Percentiles rank a stretch among this genome's conserved stretches.
Conservation (phyloP, 2,113 vertebrate genomes). For the Oncorhynchus clarkii region DNA sequence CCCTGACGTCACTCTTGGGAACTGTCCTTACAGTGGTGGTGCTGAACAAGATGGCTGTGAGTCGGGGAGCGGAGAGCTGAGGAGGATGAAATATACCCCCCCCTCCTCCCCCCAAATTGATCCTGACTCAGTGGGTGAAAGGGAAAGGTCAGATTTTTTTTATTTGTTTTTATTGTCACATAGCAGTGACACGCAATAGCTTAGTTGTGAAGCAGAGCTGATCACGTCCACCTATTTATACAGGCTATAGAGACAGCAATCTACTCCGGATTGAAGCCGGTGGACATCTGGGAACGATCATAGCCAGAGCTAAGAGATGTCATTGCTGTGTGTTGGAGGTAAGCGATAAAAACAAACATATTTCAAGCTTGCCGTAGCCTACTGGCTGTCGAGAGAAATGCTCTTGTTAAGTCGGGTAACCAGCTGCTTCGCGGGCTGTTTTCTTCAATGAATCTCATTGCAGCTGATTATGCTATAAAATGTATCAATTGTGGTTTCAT, state of each 20-base stretch:
- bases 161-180: not conserved
- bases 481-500: not conserved
- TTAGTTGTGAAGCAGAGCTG: not conserved
- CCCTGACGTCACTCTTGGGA: constrained; percentile 76
- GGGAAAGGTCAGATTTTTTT: not conserved
- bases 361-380: too few relatives aligned
- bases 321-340: constrained; percentile 92
- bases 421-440: not conserved
- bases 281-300: constrained; percentile 34
- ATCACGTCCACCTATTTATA: not conserved
- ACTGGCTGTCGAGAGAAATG: not conserved
- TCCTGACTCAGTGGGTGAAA: not conserved
- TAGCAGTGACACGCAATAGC: not conserved
- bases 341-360: constrained; percentile 39
- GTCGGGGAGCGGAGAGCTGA: constrained; percentile 68
- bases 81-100: constrained; percentile 11
- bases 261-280: constrained; percentile 29
- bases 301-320: constrained; percentile 73
- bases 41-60: constrained; percentile 91
- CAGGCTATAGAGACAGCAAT: constrained; percentile 22
- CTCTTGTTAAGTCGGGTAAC: not conserved
- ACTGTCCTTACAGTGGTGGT: constrained; percentile 79
- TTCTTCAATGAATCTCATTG: not conserved
- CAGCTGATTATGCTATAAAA: not conserved
- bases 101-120: not conserved